Evolutionary conservation across 2,797 vertebrate genomes (phyloP), one percentile per base, ranked within the genome.

Genomic region (Sebastes taczanowskii): DNA sequence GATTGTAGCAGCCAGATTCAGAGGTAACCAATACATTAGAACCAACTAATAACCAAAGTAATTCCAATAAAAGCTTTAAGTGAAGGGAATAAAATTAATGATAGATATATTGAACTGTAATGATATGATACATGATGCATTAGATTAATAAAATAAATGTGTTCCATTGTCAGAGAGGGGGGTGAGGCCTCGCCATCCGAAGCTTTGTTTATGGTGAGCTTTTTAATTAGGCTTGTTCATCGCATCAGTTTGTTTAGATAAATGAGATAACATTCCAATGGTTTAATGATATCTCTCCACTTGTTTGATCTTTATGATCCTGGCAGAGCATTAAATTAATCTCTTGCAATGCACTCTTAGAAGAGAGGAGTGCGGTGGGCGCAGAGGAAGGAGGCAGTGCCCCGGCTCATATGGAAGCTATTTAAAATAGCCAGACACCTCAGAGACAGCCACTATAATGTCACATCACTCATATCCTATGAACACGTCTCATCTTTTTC

Each of bases 51-150:
- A 99, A 99, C 98, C 97, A 97, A 99, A 99, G 98, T 99, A 99
- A 99, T 99, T 98, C 97, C 97, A 98, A 99, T 99, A 99, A 99
- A 99, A 99, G 97, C 97, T 97, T 98, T 98, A 98, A 99, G 97
- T 98, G 97, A 98, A 98, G 97, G 96, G 97, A 98, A 98, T 99
- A 97, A 99, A 99, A 99, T 99, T 98, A 99, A 99, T 98, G 97
- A 98, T 98, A 99, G 98, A 99, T 99, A 98, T 97, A 98, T 97
- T 97, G 97, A 99, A 97, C 97, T 97, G 97, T 97, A 99, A 99
- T 97, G 97, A 99, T 99, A 98, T 97, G 97, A 99, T 98, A 97
- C 97, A 98, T 97, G 97, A 98, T 97, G 98, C 98, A 97, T 97
- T 99, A 97, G 97, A 99, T 98, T 98, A 97, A 99, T 98, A 99